Conservation (phyloP, 2,797 vertebrate genomes). For the Enteromius unitaeniatus region DNA sequence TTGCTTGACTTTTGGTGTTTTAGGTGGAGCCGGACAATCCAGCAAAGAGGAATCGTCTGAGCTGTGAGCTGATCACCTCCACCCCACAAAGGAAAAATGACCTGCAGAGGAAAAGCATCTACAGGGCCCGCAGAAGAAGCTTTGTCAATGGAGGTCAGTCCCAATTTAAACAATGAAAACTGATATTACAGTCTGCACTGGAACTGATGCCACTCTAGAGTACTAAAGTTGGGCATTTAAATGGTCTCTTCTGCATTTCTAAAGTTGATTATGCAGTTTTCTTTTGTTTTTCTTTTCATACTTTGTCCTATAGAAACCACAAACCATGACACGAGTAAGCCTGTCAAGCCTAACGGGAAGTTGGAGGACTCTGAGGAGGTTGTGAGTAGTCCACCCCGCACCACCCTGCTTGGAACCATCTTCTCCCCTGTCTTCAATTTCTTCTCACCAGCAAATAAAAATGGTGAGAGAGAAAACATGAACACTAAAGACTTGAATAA, state of each 20-base stretch:
- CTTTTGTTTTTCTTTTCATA: background rate
- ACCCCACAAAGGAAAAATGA: conserved; percentile 81
- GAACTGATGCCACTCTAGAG: background rate
- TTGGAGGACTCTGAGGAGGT: conserved; percentile 85
- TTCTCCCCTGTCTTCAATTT: conserved; percentile 99
- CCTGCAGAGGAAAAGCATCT: conserved; percentile 82
- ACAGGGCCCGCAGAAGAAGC: conserved; percentile 87
- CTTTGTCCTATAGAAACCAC: conserved; percentile 79
- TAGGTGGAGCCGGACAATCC: conserved; percentile 92
- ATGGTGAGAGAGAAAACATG: conserved; percentile 78
- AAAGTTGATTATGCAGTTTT: background rate
- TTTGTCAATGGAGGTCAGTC: conserved; percentile 90
- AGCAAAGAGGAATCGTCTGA: conserved; percentile 88
- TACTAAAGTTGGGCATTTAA: background rate
- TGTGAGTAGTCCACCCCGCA: conserved; percentile 87
- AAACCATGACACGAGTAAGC: conserved; percentile 92
- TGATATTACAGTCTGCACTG: background rate
- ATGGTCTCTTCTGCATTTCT: background rate
- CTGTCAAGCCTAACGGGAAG: conserved; percentile 91
- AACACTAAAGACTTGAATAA: background rate
- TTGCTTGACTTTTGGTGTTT: conserved; percentile 36
- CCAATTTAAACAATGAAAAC: background rate
- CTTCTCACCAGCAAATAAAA: conserved; percentile 98
- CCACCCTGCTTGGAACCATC: conserved; percentile 95
- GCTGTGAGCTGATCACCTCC: conserved; percentile 93